Conservation (phyloP, 2,888 invertebrate species). For the Cantharis rufa region DNA sequence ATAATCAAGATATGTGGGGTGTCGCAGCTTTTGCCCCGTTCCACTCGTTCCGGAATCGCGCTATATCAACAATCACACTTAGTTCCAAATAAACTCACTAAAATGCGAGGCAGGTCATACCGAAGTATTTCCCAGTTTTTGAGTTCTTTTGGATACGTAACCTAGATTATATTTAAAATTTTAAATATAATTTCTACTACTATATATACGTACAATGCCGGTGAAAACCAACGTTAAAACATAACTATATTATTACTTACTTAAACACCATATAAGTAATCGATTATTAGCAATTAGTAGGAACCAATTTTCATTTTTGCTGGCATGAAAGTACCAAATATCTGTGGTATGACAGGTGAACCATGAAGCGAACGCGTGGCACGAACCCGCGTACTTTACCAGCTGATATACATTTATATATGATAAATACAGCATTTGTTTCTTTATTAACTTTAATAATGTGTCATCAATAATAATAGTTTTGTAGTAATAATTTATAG, state of each 20-base stretch:
- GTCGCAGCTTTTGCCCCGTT: conserved; percentile 32
- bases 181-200: conserved; percentile 58
- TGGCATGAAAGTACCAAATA: conserved; percentile 47
- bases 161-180: conserved; percentile 52
- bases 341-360: conserved; percentile 39
- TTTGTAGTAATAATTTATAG: conserved; percentile 54
- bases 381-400: conserved; percentile 47
- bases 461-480: conserved; percentile 55
- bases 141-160: conserved; percentile 61
- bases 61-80: conserved; percentile 71
- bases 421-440: conserved; percentile 57
- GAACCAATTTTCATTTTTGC: conserved; percentile 56
- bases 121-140: conserved; percentile 58
- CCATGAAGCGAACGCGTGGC: conserved; percentile 45
- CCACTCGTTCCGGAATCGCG: conserved; percentile 38
- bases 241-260: conserved; percentile 56
- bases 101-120: conserved; percentile 71
- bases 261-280: conserved; percentile 54
- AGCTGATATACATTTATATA: conserved; percentile 58
- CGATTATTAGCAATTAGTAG: conserved; percentile 58
- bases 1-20: conserved; percentile 25
- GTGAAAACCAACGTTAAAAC: conserved; percentile 56
- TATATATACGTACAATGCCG: conserved; percentile 58
- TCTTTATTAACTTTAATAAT: conserved; percentile 57
- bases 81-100: conserved; percentile 78